These are phyloP conservation scores for Aethina tumida DNA, from an alignment of 1,140 invertebrate genomes.

Conservation along the genomic window DNA sequence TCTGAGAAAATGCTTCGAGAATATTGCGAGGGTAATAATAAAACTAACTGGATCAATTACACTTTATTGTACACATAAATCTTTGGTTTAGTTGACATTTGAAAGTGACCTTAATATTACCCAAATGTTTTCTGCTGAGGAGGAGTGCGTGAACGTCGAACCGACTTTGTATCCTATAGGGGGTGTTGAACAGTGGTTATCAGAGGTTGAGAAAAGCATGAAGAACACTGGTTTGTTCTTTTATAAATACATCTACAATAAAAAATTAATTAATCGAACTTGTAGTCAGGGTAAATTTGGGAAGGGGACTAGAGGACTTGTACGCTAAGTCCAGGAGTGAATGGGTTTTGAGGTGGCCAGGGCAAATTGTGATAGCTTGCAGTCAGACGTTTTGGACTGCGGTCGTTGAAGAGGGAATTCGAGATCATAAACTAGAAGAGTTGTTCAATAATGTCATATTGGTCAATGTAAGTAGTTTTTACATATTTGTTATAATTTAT, in stretches of 20 bases:
- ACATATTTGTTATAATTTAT: no score
- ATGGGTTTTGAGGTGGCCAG: conserved; percentile 68
- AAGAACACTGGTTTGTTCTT: conserved; percentile 46
- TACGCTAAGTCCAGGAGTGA: conserved; percentile 40
- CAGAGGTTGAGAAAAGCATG: conserved; percentile 59
- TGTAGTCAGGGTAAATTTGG: conserved; percentile 42
- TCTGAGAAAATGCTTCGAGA: conserved; percentile 71
- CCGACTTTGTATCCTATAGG: conserved; percentile 56
- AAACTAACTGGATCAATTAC: not conserved
- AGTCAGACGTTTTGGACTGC: conserved; percentile 54
- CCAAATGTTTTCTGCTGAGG: conserved; percentile 68
- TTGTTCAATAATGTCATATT: conserved; percentile 41
- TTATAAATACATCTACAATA: no score
- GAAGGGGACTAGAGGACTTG: conserved; percentile 40
- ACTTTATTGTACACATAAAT: not conserved
- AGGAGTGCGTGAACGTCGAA: conserved; percentile 55
- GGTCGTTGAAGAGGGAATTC: conserved; percentile 46
- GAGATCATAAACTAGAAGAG: conserved; percentile 32
- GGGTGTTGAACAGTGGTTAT: conserved; percentile 72
- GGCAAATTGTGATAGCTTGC: conserved; percentile 62
- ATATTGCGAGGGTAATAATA: conserved; percentile 54
- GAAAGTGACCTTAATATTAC: conserved; percentile 58
- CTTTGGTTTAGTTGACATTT: conserved; percentile 48
- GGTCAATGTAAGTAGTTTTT: conserved; percentile 36
- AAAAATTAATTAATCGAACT: no score